Evolutionary conservation across 2,888 invertebrate species (phyloP), one percentile per base, ranked within the genome.

Genomic region (Erebia palarica): DNA sequence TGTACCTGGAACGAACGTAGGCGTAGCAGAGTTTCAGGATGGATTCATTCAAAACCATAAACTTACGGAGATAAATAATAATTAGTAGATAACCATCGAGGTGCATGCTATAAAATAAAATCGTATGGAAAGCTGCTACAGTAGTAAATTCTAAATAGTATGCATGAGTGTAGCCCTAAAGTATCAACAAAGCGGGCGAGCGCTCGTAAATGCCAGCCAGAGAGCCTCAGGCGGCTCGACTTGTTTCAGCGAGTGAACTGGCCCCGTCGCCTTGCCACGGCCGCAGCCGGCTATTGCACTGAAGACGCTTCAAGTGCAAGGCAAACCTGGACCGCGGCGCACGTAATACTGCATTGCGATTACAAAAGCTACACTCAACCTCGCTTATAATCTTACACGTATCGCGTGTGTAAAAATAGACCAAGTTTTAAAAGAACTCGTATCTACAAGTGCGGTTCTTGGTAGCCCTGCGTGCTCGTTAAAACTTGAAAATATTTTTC

Each of bases 211-310:
- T 68, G 61, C 61, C 67, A 67, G 67, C 66, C 49, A 57, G 49
- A 66, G 27, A 27, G 66, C 66, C 66, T 14, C 58, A 21, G 18
- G 68, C 68, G 27, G 49, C 27, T 67, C 21, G 53, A 68, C 53
- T 53, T 18, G 61, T 60, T 68, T n/a, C 60, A 55, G 53, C 58
- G 69, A 70, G 68, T 72, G 65, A 72, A 77, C 79, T 78, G 75
- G 78, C 78, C 75, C 75, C 67, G 75, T 16, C 21, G 27, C 65
- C 65, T 10, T 8, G 67, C 61, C 68, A 68, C 42, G 68, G 61
- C 76, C 84, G 81, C 77, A 82, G 84, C 70, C 84, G 88, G 86
- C 82, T 89, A 82, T 89, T 89, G 90, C 86, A 85, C 89, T 89
- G 88, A 88, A 88, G 90, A 90, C 75, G 85, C 78, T 72, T 83